Evolutionary conservation across 2,888 invertebrate species (phyloP), one percentile per base, ranked within the genome.

Genomic region (Hyles lineata): DNA sequence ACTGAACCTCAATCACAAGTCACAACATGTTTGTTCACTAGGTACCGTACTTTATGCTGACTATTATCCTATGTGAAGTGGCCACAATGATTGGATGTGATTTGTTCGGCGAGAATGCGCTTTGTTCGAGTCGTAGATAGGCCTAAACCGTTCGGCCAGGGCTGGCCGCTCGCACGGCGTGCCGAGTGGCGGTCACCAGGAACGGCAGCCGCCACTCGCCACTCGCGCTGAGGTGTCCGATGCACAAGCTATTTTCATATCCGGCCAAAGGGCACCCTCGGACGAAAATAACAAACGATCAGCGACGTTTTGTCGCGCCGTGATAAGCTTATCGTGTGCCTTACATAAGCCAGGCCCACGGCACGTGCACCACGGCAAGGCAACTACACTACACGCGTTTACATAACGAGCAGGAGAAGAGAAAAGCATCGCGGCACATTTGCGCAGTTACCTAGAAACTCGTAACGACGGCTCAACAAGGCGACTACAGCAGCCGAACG

Each of bases 321-420:
- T 70, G 87, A 87, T 87, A 89, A 87, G 84, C 85, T 87, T 89
- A 90, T 90, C 87, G 82, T 76, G 75, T 55, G 70, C 78, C 88
- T 92, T 91, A 90, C 84, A 90, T 90, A 91, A 90, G 84, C 78
- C 77, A 73, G 29, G 61, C 55, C 25, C 70, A 80, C 77, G 81
- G 83, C 89, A 89, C 89, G 88, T 89, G 89, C 85, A 85, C 70
- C 80, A 80, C 77, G 80, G 79, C 72, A 74, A 70, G 77, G 76
- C 76, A 78, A 76, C 78, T 61, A 61, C 32, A 55, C 25, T 60
- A 71, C 69, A 73, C 43, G 73, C 55, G 70, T 73, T 73, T 72
- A 70, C 70, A 29, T 77, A 78, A 78, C 79, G 73, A 70, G 77
- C 75, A 73, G 72, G 73, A 73, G 76, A 72, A 74, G 75, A 73